These are phyloP conservation scores for Schlechtendalia chinensis DNA, from an alignment of 1,140 invertebrate genomes.

Conservation along the genomic window DNA sequence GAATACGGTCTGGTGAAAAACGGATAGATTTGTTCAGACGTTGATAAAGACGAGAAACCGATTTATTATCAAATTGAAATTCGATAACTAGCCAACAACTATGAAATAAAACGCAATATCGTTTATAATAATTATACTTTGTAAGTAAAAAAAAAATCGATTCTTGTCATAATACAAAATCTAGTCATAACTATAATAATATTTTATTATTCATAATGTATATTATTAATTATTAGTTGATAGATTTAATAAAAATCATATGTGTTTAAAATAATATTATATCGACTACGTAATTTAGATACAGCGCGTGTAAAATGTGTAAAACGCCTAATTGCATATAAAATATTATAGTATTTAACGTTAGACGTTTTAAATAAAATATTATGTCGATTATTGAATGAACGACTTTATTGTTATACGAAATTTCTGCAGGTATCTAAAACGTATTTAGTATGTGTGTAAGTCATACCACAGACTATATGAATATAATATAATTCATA, in stretches of 20 bases:
- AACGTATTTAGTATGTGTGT: not conserved
- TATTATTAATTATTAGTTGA: conserved; percentile 1
- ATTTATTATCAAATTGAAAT: too few relatives aligned
- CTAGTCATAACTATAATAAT: conserved; percentile 45
- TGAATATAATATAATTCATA: too few relatives aligned
- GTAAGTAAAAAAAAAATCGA: conserved; percentile 15
- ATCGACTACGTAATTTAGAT: not conserved
- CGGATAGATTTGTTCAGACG: too few relatives aligned
- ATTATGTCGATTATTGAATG: not conserved
- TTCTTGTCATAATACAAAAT: conserved; percentile 46
- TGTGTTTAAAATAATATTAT: conserved; percentile 19
- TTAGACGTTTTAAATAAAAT: not conserved
- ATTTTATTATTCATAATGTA: conserved; percentile 5
- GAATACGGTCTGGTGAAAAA: too few relatives aligned
- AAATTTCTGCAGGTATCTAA: not conserved
- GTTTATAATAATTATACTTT: not conserved
- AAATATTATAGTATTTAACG: too few relatives aligned
- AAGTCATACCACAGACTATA: too few relatives aligned
- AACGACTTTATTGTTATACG: not conserved
- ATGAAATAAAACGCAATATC: not conserved
- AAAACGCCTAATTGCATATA: not conserved
- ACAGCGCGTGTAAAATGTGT: too few relatives aligned
- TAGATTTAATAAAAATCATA: not conserved
- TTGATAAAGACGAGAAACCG: too few relatives aligned
- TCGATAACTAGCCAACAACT: too few relatives aligned